Evolutionary conservation across 2,113 vertebrate species (phyloP).

Genomic region (Ceyx margarethae): DNA sequence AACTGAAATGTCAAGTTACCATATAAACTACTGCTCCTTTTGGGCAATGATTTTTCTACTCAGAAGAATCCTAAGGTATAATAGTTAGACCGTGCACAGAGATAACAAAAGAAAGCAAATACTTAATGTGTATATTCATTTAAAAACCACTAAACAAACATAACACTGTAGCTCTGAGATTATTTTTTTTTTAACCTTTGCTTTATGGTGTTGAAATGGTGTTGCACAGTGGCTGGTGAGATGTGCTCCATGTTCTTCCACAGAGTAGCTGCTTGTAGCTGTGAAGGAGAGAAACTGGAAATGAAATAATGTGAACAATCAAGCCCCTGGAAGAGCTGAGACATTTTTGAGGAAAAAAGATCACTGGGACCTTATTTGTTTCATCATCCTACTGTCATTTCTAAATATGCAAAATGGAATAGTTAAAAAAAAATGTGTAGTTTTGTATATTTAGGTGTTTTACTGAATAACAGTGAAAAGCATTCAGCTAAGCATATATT

Average conservation of each 20-base stretch:
- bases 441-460: not conserved
- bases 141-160: not conserved
- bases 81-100: not conserved
- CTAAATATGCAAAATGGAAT: not conserved
- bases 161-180: not conserved
- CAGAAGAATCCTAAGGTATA: not conserved
- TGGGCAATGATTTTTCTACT: not conserved
- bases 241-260: not conserved
- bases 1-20: not conserved
- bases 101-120: not conserved
- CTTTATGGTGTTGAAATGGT: not conserved
- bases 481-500: not conserved
- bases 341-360: not conserved
- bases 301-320: not conserved
- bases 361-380: not conserved
- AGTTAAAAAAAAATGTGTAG: not conserved
- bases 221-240: not conserved
- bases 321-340: not conserved
- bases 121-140: not conserved
- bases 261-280: not conserved
- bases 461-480: not conserved
- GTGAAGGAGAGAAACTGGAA: not conserved
- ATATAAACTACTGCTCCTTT: not conserved
- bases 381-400: not conserved
- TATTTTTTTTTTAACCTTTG: not conserved